Percentiles rank a stretch among this genome's conserved stretches.
Conservation (phyloP, 92 coral and sea anemone species). For the Virgularia gustaviana region DNA sequence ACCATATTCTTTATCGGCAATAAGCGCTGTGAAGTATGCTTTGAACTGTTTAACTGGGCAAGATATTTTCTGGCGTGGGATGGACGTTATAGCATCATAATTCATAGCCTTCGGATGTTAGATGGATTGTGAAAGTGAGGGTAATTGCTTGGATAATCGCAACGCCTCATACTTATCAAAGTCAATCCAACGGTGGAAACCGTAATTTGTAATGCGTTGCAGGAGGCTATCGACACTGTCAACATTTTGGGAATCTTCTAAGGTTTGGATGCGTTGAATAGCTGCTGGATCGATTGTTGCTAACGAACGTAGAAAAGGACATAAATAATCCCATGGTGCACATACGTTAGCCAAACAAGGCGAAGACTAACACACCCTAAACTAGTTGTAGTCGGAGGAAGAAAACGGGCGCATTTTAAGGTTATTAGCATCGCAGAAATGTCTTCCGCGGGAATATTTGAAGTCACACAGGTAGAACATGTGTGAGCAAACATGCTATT, state of each 20-base stretch:
- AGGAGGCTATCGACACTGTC: constrained; percentile 13
- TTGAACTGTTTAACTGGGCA: neutral
- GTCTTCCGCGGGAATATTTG: too few species aligned
- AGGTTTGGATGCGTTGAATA: constrained; percentile 36
- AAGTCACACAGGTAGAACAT: too few species aligned
- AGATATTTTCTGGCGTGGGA: neutral
- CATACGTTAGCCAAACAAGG: too few species aligned
- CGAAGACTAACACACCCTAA: too few species aligned
- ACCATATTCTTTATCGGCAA: neutral
- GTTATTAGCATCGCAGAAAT: too few species aligned
- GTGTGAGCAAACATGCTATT: too few species aligned
- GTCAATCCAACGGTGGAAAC: constrained; percentile 27
- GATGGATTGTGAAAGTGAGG: constrained; percentile 32
- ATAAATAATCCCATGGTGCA: too few species aligned
- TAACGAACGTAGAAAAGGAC: too few species aligned
- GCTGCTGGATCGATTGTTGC: too few species aligned
- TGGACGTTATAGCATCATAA: neutral
- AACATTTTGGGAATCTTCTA: constrained; percentile 41
- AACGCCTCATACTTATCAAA: constrained; percentile 52
- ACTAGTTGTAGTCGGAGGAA: too few species aligned
- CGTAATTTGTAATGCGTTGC: constrained; percentile 42
- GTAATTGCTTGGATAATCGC: constrained; percentile 44
- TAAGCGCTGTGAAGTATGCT: neutral
- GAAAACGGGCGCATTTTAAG: too few species aligned
- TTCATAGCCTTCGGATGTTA: constrained; percentile 33